Base-by-base conservation (phyloP, 2,113 vertebrate species). In the Poeciliopsis occidentalis region DNA sequence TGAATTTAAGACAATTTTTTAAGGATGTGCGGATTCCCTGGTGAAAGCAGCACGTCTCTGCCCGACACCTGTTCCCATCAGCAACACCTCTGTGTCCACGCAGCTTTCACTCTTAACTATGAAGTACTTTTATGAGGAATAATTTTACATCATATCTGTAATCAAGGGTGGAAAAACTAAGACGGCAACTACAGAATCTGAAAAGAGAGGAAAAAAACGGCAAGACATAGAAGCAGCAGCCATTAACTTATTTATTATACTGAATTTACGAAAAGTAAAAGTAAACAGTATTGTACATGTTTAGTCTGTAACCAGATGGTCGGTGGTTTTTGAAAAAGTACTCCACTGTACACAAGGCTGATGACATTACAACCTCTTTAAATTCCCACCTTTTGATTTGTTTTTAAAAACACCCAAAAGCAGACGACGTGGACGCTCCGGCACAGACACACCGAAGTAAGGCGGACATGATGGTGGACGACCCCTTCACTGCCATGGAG, bases 211-310 rank as follows among this genome's bases (percentile, higher is more conserved):
- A 63, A n/a, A 64, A 54, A 17, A 64, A 80, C 1, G 60, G 82
- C 13, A n/a, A 71, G 47, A 83, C 64, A 19, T 54, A 30, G 3
- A 76, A 79, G 85, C 90, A 89, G 87, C 91, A 91, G 88, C 87
- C 90, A 90, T 93, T 93, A 92, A 94, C 91, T 95, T 92, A 92
- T 95, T 95, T 94, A 95, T 95, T 95, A 93, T 94, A 93, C 83
- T 94, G 91, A 95, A 86, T 93, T 95, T 95, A 95, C 92, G 78
- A 89, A 92, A 91, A 92, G 90, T 92, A 90, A 95, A 95, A 95
- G 95, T 95, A 95, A 88, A 95, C 88, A 88, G 83, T 95, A 86
- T 92, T 94, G 91, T 95, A 94, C 92, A 92, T 88, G 84, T 87
- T 91, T 84, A 94, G 88, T 93, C 82, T 60, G 73, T 82, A 80